Conservation (phyloP, 2,888 invertebrate species). For the Lordiphosa andalusiaca region DNA sequence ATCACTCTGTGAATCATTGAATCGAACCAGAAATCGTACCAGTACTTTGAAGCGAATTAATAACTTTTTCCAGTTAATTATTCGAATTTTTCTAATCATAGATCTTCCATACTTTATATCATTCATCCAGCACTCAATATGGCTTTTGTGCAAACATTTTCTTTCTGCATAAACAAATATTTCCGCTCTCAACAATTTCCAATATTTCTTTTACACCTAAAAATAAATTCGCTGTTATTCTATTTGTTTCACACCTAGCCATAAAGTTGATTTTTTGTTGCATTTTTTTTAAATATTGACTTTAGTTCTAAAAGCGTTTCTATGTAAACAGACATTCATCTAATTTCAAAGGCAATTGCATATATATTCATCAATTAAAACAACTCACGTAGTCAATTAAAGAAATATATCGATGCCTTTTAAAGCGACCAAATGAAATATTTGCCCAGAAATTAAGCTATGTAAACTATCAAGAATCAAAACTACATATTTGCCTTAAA, state of each 20-base stretch:
- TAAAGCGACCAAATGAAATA: conserved; percentile 38
- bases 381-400: conserved; percentile 50
- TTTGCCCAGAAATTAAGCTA: conserved; percentile 64
- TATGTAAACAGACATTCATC: conserved; percentile 43
- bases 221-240: conserved; percentile 35
- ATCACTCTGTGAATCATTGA: no score
- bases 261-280: conserved; percentile 50
- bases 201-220: conserved; percentile 32
- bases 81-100: conserved; percentile 22
- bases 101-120: conserved; percentile 20
- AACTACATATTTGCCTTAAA: conserved; percentile 39
- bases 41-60: not conserved
- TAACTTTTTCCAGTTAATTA: not conserved
- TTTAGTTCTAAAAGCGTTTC: conserved; percentile 41
- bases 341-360: conserved; percentile 24
- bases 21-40: not conserved
- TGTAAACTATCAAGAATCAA: conserved; percentile 39
- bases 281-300: conserved; percentile 58
- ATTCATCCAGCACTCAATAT: conserved; percentile 28
- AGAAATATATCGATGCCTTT: conserved; percentile 26
- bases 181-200: conserved; percentile 44
- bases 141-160: conserved; percentile 27
- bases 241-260: conserved; percentile 66
- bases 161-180: conserved; percentile 56
- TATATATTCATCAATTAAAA: conserved; percentile 29